Evolutionary conservation across 2,888 invertebrate species (phyloP), one percentile per base, ranked within the genome.

Genomic region (Hypena proboscidalis): DNA sequence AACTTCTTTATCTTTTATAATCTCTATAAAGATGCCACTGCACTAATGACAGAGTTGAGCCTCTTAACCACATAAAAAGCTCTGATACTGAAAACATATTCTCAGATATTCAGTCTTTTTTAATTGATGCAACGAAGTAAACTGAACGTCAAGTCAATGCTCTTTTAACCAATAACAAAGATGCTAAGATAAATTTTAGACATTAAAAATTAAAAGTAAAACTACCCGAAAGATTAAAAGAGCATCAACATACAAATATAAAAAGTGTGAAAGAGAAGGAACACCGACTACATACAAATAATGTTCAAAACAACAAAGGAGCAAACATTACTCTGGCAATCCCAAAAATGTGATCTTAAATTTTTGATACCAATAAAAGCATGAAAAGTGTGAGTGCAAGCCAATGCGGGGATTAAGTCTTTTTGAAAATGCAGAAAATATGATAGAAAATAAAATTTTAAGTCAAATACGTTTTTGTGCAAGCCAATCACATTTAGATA

Each of bases 201-300:
- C n/a, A n/a, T n/a, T n/a, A n/a, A n/a, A n/a, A n/a, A n/a, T n/a
- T n/a, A n/a, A n/a, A n/a, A n/a, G n/a, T n/a, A n/a, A n/a, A n/a
- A n/a, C n/a, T n/a, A 17, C 17, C 17, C 3, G 3, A 5, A 17
- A 5, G 3, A 9, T 30, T 62, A 76, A 62, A 81, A 77, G 56
- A 77, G 68, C 74, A 77, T 72, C 65, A 72, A 77, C 39, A 47
- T 59, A 67, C 53, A 58, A 57, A 71, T 57, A 72, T 56, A 62
- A 77, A 74, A 78, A 80, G 76, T 80, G 84, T 83, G 77, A 88
- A 89, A 90, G 90, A 90, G 90, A 90, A 90, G 66, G 90, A 90
- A 90, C 90, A 90, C 89, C 82, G 88, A 88, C 90, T 90, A 90
- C 82, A 77, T 75, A 86, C 75, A 77, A 67, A 77, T 52, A 55